Evolutionary conservation across 2,888 invertebrate species (phyloP), one percentile per base, ranked within the genome.

Genomic region (Myathropa florea): DNA sequence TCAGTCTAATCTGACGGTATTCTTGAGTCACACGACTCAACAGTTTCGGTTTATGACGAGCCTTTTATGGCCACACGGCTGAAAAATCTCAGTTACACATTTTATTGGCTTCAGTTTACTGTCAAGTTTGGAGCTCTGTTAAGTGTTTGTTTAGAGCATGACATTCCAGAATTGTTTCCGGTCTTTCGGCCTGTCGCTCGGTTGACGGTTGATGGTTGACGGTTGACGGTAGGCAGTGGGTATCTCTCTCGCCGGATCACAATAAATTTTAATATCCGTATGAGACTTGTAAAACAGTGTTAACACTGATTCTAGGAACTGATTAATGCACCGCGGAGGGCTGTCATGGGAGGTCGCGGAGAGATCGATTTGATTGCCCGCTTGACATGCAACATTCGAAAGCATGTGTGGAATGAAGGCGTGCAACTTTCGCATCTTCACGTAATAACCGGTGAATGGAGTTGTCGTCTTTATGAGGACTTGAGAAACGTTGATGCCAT

Each of bases 1-100:
- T 39, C 57, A 57, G 21, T 75, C 59, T 26, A 73, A 63, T 53
- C 28, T 39, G 28, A 57, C 57, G 24, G 59, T 26, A 14, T 30
- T 6, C 28, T 67, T 67, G 23, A 68, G 30, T 67, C 28, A 30
- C 23, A 30, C 6, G 6, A 28, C 60, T 46, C 30, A 23, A 67
- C 14, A 46, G 67, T 75, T 39, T 59, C 39, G 28, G 67, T 76
- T 76, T 76, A 23, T 28, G 59, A 46, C 46, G 26, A 57, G 28
- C 23, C 18, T 60, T 59, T 59, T 39, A 75, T 55, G 39, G 36
- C 14, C 65, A 46, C 18, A 26, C 65, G 12, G 21, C 21, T 65
- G 21, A 57, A 30, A 30, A 33, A 68, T 57, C 21, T 57, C 33
- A 23, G 55, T 68, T 57, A 23, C 30, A 24, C 23, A 30, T 46